A percentile compares a stretch with the other conserved stretches of the same genome.
Conservation (phyloP, 2,888 invertebrate genomes). For the Andrena haemorrhoa region DNA sequence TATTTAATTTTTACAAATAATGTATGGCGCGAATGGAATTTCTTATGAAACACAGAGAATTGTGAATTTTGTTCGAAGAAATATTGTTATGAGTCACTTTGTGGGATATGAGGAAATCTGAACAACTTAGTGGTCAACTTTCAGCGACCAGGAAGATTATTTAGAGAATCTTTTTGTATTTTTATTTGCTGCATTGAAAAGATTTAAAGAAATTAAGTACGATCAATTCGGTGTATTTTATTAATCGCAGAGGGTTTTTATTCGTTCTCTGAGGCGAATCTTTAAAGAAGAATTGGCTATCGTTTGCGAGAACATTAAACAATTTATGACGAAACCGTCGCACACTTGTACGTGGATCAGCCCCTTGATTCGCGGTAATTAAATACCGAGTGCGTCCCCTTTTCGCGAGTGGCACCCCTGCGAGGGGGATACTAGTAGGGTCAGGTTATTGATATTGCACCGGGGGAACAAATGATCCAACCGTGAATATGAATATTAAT, state of each 20-base stretch:
- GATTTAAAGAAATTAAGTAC: no score
- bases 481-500: conserved; percentile 84
- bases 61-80: no score
- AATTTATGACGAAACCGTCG: conserved; percentile 54
- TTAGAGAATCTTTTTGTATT: no score
- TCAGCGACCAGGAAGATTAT: no score
- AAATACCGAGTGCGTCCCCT: conserved; percentile 81
- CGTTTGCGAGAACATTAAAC: conserved; percentile 35
- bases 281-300: not conserved
- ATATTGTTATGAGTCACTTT: no score
- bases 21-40: no score
- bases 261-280: not conserved
- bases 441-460: conserved; percentile 81
- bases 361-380: conserved; percentile 79
- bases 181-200: no score
- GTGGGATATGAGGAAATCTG: no score
- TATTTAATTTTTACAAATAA: no score
- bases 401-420: conserved; percentile 62
- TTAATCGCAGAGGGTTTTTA: not conserved
- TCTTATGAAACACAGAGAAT: no score
- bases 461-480: conserved; percentile 77
- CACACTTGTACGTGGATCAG: conserved; percentile 52
- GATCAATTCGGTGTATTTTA: no score
- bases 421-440: conserved; percentile 60
- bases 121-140: no score